Evolutionary conservation across 2,797 vertebrate species (phyloP), one percentile per base, ranked within the genome.

Genomic region (Danio choprae): DNA sequence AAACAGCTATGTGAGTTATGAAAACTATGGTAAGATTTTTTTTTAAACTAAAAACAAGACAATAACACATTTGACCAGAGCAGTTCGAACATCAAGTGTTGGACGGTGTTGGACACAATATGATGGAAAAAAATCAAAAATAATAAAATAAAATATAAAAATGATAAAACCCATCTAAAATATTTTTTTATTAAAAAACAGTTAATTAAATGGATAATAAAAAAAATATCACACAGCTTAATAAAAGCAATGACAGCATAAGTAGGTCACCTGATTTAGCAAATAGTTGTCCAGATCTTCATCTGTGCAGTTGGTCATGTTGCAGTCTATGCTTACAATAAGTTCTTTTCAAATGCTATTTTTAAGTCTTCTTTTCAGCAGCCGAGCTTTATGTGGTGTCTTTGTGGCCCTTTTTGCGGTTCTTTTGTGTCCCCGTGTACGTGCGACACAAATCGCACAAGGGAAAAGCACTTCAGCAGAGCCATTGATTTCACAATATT

Each of bases 271-370:
- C 94, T 94, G 91, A 80, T 88, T 92, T 85, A 90, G 90, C 10
- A 94, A 89, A 89, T 91, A 90, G 50, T 85, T 86, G 84, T 94
- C 90, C 84, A 94, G 86, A 81, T 91, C 89, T 87, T 91, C 91
- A 72, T 91, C 90, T 69, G 91, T 87, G 70, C 92, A 93, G 83
- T 90, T 86, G 81, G 89, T 89, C 95, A 94, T 95, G 87, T 88
- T 59, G 11, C 48, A 82, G 69, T 71, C 53, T 77, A 41, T 36
- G 16, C 20, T 53, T 51, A 58, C 18, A 38, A 70, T 59, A 3
- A 4, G 7, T 43, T 13, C 53, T 72, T 4, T 70, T 69, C 4
- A 4, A 38, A 63, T 60, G 16, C 46, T 67, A 51, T 73, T 67
- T n/a, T 48, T 15, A 59, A 40, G 8, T 48, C 36, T 72, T 67